phyloP scores from a whole-genome alignment of 2,888 invertebrate genomes.

The Selenia dentaria region DNA sequence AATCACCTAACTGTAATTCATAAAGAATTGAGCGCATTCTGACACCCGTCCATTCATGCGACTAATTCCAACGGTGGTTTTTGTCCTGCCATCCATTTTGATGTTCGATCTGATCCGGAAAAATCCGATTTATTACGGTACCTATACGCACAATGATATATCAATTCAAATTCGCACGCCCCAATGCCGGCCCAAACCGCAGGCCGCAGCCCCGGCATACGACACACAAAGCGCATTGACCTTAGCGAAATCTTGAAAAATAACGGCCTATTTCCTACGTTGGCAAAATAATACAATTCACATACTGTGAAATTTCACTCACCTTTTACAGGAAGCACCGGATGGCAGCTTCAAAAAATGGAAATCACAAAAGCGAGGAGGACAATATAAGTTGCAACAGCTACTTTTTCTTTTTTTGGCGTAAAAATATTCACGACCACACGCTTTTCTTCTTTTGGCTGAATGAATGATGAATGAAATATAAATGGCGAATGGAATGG shows the following conservation, averaged over 20 bases:
- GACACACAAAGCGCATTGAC: constrained; percentile 69
- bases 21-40: constrained; percentile 42
- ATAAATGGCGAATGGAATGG: not conserved
- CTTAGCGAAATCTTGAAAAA: constrained; percentile 74
- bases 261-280: constrained; percentile 63
- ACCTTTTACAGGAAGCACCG: constrained; percentile 24
- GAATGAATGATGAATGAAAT: constrained; percentile 46
- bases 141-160: constrained; percentile 42
- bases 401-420: constrained; percentile 36
- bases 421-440: constrained; percentile 62
- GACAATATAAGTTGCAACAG: no score
- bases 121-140: constrained; percentile 41
- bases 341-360: constrained; percentile 25
- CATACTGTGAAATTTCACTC: constrained; percentile 21
- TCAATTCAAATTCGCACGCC: constrained; percentile 49
- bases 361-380: constrained; percentile 29
- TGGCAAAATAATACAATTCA: constrained; percentile 34
- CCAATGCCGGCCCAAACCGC: constrained; percentile 48
- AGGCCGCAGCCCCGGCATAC: constrained; percentile 49
- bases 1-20: no score
- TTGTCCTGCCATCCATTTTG: constrained; percentile 5
- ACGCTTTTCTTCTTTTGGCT: constrained; percentile 62
- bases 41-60: constrained; percentile 58
- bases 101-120: constrained; percentile 34
- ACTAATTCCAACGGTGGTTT: constrained; percentile 51